Percentiles rank a stretch among this genome's conserved stretches.
phyloP scores from a whole-genome alignment of 2,797 vertebrate genomes.

The Labroides dimidiatus region DNA sequence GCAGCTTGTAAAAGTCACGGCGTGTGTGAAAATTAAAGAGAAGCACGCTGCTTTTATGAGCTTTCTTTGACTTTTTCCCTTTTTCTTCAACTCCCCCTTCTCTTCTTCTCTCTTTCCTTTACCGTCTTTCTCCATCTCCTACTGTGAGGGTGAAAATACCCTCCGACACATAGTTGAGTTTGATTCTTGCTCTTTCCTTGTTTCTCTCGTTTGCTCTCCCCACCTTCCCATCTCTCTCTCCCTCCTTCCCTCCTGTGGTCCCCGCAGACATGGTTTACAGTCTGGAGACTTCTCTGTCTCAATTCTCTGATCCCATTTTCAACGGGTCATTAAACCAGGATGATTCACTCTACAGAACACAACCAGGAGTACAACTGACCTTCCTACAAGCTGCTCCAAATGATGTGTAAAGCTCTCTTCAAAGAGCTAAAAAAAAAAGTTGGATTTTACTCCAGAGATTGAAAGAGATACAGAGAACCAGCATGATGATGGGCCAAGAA shows the following conservation, averaged over 20 bases:
- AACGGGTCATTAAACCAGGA: slow-evolving; percentile 46
- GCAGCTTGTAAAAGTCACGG: slow-evolving; percentile 80
- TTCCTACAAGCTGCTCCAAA: slow-evolving; percentile 50
- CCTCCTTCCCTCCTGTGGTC: not conserved
- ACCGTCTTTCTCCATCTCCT: slow-evolving; percentile 13
- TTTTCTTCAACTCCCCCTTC: not conserved
- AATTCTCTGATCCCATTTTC: slow-evolving; percentile 57
- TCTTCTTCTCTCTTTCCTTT: slow-evolving; percentile 7
- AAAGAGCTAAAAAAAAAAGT: slow-evolving; percentile 32
- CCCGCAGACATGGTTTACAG: slow-evolving; percentile 42
- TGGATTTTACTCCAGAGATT: slow-evolving; percentile 36
- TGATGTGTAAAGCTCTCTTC: slow-evolving; percentile 51
- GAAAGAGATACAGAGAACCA: slow-evolving; percentile 17
- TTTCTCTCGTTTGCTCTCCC: slow-evolving; percentile 10
- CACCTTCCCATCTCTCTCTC: not conserved
- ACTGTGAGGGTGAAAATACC: slow-evolving; percentile 43
- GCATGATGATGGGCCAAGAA: slow-evolving; percentile 53
- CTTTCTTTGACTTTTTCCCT: slow-evolving; percentile 51
- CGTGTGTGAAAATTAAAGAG: slow-evolving; percentile 80
- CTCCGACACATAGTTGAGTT: slow-evolving; percentile 40
- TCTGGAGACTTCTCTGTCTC: slow-evolving; percentile 39
- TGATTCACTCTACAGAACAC: slow-evolving; percentile 51
- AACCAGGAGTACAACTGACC: slow-evolving; percentile 28
- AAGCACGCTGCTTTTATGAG: slow-evolving; percentile 80
- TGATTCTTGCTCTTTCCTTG: slow-evolving; percentile 37